Percentiles rank a stretch among this genome's conserved stretches.
Conservation (phyloP, 2,888 invertebrate species). For the Drosophila birchii region DNA sequence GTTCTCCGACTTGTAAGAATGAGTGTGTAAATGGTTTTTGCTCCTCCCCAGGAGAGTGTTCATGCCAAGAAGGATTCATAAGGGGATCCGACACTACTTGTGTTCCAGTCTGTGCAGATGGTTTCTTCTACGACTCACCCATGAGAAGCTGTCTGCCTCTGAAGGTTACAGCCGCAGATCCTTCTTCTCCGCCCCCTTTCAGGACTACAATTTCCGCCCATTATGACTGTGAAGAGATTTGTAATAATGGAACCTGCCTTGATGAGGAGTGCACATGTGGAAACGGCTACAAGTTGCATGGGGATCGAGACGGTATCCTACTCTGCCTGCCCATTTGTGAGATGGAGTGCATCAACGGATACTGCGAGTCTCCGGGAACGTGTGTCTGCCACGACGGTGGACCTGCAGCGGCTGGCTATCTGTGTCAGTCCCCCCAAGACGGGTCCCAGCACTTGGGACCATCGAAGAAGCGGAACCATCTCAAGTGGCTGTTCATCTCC, state of each 20-base stretch:
- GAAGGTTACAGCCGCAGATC: conserved; percentile 5
- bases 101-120: conserved; percentile 78
- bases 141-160: conserved; percentile 51
- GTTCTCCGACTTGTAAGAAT: conserved; percentile 24
- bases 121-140: conserved; percentile 83
- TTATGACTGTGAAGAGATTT: conserved; percentile 31
- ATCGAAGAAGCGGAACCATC: background rate
- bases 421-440: conserved; percentile 16
- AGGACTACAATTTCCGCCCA: background rate
- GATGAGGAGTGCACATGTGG: conserved; percentile 43
- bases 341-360: conserved; percentile 47
- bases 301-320: conserved; percentile 9
- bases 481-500: conserved; percentile 36
- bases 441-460: background rate
- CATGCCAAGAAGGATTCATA: conserved; percentile 23
- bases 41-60: conserved; percentile 23
- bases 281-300: conserved; percentile 36
- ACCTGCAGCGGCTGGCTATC: conserved; percentile 23
- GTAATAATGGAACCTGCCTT: conserved; percentile 60
- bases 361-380: conserved; percentile 48
- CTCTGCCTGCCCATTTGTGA: conserved; percentile 58
- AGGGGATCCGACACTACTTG: conserved; percentile 10
- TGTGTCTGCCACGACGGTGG: conserved; percentile 51
- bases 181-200: background rate
- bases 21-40: conserved; percentile 44